Evolutionary conservation across 2,113 vertebrate genomes (phyloP), one percentile per base, ranked within the genome.

Genomic region (Hepsetus odoe): DNA sequence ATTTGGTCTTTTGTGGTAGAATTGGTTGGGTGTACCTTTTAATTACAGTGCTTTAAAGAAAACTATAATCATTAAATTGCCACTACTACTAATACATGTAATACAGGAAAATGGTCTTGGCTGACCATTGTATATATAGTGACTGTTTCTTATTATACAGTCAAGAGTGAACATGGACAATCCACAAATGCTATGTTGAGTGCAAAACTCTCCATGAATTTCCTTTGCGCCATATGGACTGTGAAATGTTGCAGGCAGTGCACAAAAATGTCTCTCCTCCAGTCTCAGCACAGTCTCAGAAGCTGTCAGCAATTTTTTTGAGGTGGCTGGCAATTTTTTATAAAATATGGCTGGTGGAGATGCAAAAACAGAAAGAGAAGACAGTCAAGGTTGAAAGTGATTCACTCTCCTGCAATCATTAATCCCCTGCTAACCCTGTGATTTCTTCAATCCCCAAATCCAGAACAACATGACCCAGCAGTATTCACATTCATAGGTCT

Each of bases 221-320:
- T 79, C 66, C 69, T 51, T 33, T 59, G 67, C 33, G 44, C 59
- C 82, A 80, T 76, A 80, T 83, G 77, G 82, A 24, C 77, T 76
- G 82, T 80, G 77, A 83, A 83, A 80, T 64, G 33, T 66, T 78
- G 35, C 64, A 79, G 64, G 42, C 56, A 38, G 3, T 44, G 46
- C 76, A 74, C 26, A 74, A 74, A 79, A 49, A 72, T 24, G 22
- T 56, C 46, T 67, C 51, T 61, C 58, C 28, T 79, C 35, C 46
- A 66, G 24, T 46, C 56, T 70, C 55, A 49, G 75, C 53, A 70
- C 58, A 61, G 30, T 38, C 70, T 56, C 26, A 49, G 22, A 75
- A 58, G 61, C 51, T 65, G 76, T 44, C 81, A 82, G 67, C 76
- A 56, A 53, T 56, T 59, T 64, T 80, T 61, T 14, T 35, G n/a